phyloP scores from a whole-genome alignment of 2,888 invertebrate species.

The Julus scanicus region DNA sequence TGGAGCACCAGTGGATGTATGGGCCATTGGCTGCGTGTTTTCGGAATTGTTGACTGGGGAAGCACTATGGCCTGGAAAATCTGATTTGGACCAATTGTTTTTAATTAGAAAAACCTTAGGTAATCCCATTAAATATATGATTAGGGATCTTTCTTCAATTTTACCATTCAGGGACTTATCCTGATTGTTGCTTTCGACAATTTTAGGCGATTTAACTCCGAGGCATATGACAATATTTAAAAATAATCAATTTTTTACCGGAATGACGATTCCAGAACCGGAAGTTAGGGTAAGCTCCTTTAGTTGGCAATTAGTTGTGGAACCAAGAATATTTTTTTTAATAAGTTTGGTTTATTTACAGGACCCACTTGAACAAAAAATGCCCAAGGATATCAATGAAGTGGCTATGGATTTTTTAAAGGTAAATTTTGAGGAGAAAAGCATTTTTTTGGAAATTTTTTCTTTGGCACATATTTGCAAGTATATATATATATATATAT shows the following conservation, averaged over 20 bases:
- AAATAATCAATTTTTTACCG: constrained; percentile 93
- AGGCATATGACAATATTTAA: constrained; percentile 96
- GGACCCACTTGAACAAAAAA: constrained; percentile 85
- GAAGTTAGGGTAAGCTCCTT: constrained; percentile 72
- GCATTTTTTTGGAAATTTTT: neutral
- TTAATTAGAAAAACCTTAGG: constrained; percentile 92
- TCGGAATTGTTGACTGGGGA: constrained; percentile 88
- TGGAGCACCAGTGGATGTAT: constrained; percentile 85
- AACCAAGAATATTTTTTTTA: neutral
- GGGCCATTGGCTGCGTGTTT: constrained; percentile 96
- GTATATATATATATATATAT: no score
- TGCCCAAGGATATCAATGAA: constrained; percentile 78
- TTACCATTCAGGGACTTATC: neutral
- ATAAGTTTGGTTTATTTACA: constrained; percentile 59
- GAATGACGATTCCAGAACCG: constrained; percentile 91
- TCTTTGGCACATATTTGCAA: neutral
- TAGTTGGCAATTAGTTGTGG: neutral
- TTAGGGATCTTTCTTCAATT: neutral
- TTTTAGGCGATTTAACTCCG: constrained; percentile 83
- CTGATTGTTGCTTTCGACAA: neutral
- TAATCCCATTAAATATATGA: constrained; percentile 58
- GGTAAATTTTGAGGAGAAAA: constrained; percentile 68
- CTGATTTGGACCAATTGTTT: constrained; percentile 97
- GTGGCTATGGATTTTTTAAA: constrained; percentile 85
- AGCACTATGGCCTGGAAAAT: constrained; percentile 98